Evolutionary conservation across 1,140 invertebrate species (phyloP).

Genomic region (Formica exsecta): DNA sequence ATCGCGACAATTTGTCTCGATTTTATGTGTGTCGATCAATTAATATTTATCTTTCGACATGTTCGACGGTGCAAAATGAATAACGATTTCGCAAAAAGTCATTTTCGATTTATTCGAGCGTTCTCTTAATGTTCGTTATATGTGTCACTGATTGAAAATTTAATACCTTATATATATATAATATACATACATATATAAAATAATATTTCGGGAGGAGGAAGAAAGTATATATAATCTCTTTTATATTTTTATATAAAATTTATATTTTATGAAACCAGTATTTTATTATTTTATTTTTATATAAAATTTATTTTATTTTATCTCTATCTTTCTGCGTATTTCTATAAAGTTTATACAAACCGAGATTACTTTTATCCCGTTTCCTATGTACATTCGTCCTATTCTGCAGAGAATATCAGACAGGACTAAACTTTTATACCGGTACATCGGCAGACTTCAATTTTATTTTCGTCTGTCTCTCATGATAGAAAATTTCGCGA

Average conservation of each 20-base stretch:
- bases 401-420: conserved; percentile 53
- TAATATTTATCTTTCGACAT: conserved; percentile 33
- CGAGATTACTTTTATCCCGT: conserved; percentile 14
- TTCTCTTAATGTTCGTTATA: conserved; percentile 20
- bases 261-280: not conserved
- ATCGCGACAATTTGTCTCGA: conserved; percentile 16
- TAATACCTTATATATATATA: not conserved
- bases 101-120: conserved; percentile 1
- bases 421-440: conserved; percentile 46
- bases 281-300: not conserved
- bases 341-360: conserved; percentile 34
- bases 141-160: conserved; percentile 21
- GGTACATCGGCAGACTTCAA: conserved; percentile 52
- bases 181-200: not conserved
- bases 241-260: conserved; percentile 19
- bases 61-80: conserved; percentile 4
- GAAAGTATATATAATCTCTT: not conserved
- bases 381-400: conserved; percentile 17
- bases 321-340: not conserved
- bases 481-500: conserved; percentile 48
- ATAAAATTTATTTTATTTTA: not conserved
- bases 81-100: conserved; percentile 30
- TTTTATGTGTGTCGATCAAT: conserved; percentile 31
- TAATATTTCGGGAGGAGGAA: conserved; percentile 18
- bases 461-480: conserved; percentile 56